phyloP scores from a whole-genome alignment of 2,113 vertebrate genomes.

The Mobula hypostoma region DNA sequence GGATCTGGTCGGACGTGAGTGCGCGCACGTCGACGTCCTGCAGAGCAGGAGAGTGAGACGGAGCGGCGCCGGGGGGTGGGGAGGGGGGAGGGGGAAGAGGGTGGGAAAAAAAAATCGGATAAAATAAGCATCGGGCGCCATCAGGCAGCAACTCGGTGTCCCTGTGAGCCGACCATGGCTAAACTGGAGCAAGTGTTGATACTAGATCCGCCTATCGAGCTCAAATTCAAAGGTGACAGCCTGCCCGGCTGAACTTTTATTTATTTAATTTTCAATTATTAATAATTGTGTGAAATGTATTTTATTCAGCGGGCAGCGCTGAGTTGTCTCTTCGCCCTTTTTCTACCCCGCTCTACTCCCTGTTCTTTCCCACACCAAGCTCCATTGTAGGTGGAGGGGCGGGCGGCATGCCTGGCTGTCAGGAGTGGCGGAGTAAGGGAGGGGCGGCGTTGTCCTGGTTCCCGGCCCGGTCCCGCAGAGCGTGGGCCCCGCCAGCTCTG shows the following conservation, averaged over 20 bases:
- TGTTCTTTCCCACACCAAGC: background rate
- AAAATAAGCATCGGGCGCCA: conserved; percentile 23
- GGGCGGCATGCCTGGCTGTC: background rate
- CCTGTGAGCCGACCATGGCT: conserved; percentile 65
- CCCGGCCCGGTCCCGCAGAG: background rate
- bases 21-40: conserved; percentile 18
- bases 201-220: conserved; percentile 82
- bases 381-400: background rate
- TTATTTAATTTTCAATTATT: no score
- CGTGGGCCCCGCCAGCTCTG: conserved; percentile 11
- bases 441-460: no score
- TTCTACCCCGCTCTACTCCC: conserved; percentile 45
- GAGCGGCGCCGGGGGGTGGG: background rate
- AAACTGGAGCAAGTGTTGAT: conserved; percentile 86
- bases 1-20: background rate
- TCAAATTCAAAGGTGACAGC: conserved; percentile 82
- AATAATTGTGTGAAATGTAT: background rate
- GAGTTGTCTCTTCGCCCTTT: background rate
- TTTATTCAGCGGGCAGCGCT: background rate
- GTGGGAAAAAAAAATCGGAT: background rate
- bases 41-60: background rate
- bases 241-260: no score
- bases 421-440: no score
- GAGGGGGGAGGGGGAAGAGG: background rate
- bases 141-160: background rate